A percentile compares a stretch with the other conserved stretches of the same genome.
These are phyloP conservation scores for Holothuria leucospilota DNA, from an alignment of 53 echinoderm and acorn worm genomes.

Conservation along the genomic window DNA sequence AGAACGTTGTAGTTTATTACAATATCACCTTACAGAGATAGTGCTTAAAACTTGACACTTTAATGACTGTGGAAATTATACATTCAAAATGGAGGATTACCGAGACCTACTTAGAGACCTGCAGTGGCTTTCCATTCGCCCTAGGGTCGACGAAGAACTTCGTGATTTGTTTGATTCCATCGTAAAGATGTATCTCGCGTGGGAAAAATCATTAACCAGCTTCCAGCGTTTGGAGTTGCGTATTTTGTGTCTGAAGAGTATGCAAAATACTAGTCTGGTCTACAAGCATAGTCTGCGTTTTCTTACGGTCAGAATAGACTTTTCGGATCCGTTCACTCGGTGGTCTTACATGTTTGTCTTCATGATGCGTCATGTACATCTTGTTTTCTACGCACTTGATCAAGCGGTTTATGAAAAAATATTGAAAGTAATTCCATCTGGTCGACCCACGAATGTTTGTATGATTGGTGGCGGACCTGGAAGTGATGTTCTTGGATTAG, in stretches of 20 bases:
- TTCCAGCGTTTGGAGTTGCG: neutral
- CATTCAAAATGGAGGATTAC: no score
- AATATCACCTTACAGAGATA: no score
- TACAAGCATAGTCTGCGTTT: neutral
- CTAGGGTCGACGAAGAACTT: neutral
- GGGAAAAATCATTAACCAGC: neutral
- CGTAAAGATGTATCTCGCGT: neutral
- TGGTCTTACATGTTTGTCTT: conserved; percentile 35
- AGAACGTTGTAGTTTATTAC: no score
- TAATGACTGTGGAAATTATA: no score
- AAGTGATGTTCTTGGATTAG: conserved; percentile 16
- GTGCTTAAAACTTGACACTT: no score
- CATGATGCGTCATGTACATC: conserved; percentile 30
- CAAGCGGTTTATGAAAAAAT: neutral
- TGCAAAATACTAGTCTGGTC: neutral
- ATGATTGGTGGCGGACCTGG: conserved; percentile 44
- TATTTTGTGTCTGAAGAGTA: neutral
- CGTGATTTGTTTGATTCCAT: neutral
- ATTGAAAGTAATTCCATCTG: neutral
- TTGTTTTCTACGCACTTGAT: conserved; percentile 14
- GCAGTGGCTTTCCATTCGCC: neutral
- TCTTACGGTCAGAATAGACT: neutral
- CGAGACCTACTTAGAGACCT: no score
- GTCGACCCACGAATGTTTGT: neutral
- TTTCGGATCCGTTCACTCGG: neutral